Evolutionary conservation across 1,140 invertebrate genomes (phyloP).

Genomic region (Drepana arcuata): DNA sequence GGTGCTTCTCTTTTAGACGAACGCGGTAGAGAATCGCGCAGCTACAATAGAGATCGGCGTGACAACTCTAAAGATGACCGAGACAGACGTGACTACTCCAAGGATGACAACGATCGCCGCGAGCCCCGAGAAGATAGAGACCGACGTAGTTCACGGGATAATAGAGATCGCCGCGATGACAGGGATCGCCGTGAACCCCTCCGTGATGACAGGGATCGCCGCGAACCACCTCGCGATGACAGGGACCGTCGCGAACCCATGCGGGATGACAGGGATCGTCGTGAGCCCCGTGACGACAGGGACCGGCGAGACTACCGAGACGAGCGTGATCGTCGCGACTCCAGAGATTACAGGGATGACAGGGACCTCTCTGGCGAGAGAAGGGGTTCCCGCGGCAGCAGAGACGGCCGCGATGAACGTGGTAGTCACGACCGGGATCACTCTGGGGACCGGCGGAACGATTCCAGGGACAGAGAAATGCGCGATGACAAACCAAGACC

Average conservation of each 20-base stretch:
- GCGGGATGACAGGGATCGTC: conserved; percentile 14
- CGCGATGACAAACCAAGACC: too few species aligned
- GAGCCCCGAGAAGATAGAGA: conserved; percentile 22
- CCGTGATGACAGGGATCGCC: conserved; percentile 27
- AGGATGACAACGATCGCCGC: too few species aligned
- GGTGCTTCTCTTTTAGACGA: conserved; percentile 36
- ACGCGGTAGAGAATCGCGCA: conserved; percentile 45
- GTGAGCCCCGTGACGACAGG: conserved; percentile 5
- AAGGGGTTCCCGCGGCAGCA: not conserved
- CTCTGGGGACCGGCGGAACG: conserved; percentile 4
- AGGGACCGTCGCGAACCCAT: conserved; percentile 19
- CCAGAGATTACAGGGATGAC: not conserved
- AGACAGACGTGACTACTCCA: conserved; percentile 35
- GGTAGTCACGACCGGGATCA: not conserved
- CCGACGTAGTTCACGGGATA: conserved; percentile 12
- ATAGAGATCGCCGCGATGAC: conserved; percentile 19
- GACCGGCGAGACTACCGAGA: conserved; percentile 10
- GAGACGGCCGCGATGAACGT: not conserved
- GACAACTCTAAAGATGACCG: conserved; percentile 43
- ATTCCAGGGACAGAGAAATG: conserved; percentile 5
- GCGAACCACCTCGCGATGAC: conserved; percentile 14
- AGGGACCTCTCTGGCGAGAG: not conserved
- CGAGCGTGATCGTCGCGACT: conserved; percentile 7
- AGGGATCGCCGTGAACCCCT: too few species aligned
- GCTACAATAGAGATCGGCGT: conserved; percentile 47